phyloP scores from a whole-genome alignment of 2,113 vertebrate species.

The Micronycteris hirsuta region DNA sequence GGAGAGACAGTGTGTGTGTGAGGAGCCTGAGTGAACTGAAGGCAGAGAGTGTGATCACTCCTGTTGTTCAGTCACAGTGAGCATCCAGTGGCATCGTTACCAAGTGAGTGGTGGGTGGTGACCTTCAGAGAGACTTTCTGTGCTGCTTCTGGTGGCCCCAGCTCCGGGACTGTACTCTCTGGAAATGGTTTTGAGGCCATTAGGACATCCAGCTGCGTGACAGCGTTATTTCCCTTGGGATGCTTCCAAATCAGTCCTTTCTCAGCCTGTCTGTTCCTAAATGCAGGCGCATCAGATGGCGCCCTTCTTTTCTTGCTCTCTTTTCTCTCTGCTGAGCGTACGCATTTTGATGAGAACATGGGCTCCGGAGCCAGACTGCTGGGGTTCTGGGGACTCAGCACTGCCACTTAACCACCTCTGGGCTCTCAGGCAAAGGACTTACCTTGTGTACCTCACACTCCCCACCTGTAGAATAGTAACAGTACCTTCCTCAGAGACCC shows the following conservation, averaged over 20 bases:
- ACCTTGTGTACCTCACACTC: background rate
- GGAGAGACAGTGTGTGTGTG: background rate
- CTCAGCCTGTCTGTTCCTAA: constrained; percentile 18
- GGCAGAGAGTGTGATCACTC: background rate
- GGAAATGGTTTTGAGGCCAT: constrained; percentile 55
- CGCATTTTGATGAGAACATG: background rate
- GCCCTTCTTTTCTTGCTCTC: background rate
- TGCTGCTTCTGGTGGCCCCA: background rate
- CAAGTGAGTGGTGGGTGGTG: background rate
- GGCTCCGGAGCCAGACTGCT: background rate
- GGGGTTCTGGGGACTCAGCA: background rate
- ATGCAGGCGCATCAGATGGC: background rate
- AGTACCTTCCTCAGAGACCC: background rate
- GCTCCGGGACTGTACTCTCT: constrained; percentile 20
- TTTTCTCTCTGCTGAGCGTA: background rate
- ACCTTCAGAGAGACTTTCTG: constrained; percentile 46
- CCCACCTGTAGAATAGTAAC: background rate
- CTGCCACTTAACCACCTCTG: background rate
- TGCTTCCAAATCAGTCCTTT: constrained; percentile 29
- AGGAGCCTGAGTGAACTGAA: background rate
- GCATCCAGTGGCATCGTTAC: background rate
- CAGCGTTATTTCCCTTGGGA: constrained; percentile 46
- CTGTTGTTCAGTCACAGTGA: background rate
- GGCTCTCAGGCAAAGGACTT: background rate
- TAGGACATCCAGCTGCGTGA: constrained; percentile 53